Base-by-base conservation (phyloP, 2,888 invertebrate species). In the Chesias legatella region DNA sequence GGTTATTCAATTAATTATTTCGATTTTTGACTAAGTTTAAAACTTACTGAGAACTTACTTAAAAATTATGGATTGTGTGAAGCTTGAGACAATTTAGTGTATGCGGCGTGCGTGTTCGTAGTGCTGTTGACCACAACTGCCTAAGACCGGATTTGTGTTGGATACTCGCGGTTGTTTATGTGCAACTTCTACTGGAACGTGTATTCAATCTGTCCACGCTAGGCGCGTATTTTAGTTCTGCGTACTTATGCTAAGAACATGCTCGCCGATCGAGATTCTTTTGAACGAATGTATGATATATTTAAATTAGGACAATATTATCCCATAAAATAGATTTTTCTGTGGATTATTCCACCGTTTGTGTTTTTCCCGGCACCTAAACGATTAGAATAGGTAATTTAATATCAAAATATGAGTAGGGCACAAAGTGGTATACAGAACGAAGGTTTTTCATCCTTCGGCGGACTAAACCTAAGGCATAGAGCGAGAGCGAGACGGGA, bases 21-120 rank as follows among this genome's bases (percentile, higher is more conserved):
- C 20, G 44, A 33, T 29, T 32, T 33, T 33, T 17, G 30, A 37
- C 30, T 34, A 40, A 24, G 41, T 37, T n/a, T 50, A 49, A 37
- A 42, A 47, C 26, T 36, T 48, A 53, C 41, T 32, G 37, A 50
- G 38, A 21, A n/a, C 10, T 27, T 48, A 31, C 34, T 11, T 23
- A 33, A 46, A 17, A 17, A 3, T 2, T 3, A 17, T 17, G 24
- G 35, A 32, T 44, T 40, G 46, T 47, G 33, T 39, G 35, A 34
- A 43, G 34, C 38, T 35, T 36, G 37, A 39, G 41, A 46, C 30
- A 34, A 39, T 40, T 37, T 30, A 38, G 36, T 41, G 39, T 39
- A 40, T 40, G 25, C 29, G 44, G 21, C 25, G 29, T 31, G 34
- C 33, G 37, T 32, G 50, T 45, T 48, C 32, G 27, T 32, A 37